phyloP scores from a whole-genome alignment of 2,113 vertebrate genomes.

The Neomonachus schauinslandi region DNA sequence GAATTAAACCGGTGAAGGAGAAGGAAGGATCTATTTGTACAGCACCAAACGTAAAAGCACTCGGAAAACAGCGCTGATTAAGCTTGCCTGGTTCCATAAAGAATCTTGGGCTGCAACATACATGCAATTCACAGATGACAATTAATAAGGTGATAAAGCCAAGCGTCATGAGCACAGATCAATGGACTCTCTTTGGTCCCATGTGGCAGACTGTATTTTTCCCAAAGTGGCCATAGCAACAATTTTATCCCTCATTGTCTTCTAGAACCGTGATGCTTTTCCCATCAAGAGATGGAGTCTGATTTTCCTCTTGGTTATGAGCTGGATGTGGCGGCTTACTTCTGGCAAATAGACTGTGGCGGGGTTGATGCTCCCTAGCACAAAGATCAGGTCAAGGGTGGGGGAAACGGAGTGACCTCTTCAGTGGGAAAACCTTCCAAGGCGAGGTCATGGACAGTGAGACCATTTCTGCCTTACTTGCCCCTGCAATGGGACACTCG shows the following conservation, averaged over 20 bases:
- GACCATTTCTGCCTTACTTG: neutral
- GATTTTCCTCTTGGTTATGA: neutral
- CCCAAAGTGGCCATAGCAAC: neutral
- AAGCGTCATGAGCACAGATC: fast-evolving
- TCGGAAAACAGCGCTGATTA: neutral
- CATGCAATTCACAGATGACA: fast-evolving
- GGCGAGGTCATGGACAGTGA: neutral
- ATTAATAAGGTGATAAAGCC: fast-evolving
- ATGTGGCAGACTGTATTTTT: neutral
- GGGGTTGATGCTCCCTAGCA: neutral
- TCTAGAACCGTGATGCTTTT: neutral
- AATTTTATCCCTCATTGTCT: neutral
- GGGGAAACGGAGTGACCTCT: neutral
- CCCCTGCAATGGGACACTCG: fast-evolving
- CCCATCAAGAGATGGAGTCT: neutral
- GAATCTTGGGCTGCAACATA: neutral
- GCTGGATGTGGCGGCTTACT: neutral
- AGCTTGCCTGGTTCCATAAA: neutral
- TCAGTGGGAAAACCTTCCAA: neutral
- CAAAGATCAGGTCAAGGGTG: neutral
- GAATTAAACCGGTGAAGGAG: neutral
- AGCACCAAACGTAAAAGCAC: neutral
- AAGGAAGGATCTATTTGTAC: neutral
- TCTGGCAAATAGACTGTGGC: neutral
- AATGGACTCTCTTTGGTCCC: too few relatives aligned